Percentiles rank a stretch among this genome's conserved stretches.
Evolutionary conservation across 2,797 vertebrate species (phyloP).

Genomic region (Phyllotis vaccarum): DNA sequence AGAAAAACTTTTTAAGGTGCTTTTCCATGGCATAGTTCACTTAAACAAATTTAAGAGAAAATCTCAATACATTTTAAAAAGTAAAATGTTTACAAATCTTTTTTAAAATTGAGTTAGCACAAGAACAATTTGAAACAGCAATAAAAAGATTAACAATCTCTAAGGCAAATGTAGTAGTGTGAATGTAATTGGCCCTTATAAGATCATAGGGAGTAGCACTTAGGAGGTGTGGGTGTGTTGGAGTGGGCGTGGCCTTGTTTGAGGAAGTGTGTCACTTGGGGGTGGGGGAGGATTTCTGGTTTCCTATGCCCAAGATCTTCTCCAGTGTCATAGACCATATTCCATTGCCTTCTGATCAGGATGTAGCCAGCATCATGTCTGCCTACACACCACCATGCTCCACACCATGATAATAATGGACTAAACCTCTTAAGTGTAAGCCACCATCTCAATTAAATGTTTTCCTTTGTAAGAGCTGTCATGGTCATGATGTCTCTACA

Average conservation of each 20-base stretch:
- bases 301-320: neutral
- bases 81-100: neutral
- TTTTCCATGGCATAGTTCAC: neutral
- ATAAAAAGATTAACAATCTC: neutral
- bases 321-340: neutral
- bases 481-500: neutral
- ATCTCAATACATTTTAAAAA: conserved; percentile 36
- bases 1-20: neutral
- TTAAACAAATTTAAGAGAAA: neutral
- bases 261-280: no score
- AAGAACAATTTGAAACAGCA: conserved; percentile 2
- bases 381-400: neutral
- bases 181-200: neutral
- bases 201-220: neutral
- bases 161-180: neutral
- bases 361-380: neutral
- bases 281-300: neutral
- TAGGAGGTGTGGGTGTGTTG: neutral
- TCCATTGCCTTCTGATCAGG: neutral
- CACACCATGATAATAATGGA: neutral
- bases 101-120: conserved; percentile 33
- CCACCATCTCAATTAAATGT: neutral
- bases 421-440: neutral
- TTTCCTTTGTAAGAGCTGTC: neutral
- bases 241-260: neutral